Percentiles rank a stretch among this genome's conserved stretches.
These are phyloP conservation scores for Rhingia campestris DNA, from an alignment of 2,888 invertebrate genomes.

Conservation along the genomic window DNA sequence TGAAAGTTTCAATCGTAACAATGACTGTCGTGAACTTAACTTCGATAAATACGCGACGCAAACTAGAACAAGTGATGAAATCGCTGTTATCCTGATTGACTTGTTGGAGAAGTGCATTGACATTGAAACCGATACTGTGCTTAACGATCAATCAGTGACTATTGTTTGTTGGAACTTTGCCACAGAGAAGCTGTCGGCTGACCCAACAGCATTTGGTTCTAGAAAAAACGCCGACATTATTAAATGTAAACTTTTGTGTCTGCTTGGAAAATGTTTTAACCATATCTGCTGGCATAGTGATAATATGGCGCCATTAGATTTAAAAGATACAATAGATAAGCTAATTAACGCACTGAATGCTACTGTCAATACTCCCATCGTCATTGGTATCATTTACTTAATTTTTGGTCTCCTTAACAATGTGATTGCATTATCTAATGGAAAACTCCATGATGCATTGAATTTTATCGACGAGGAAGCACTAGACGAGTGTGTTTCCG, in stretches of 20 bases:
- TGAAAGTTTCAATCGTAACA: slow-evolving; percentile 1
- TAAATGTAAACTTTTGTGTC: slow-evolving; percentile 78
- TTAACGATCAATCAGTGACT: slow-evolving; percentile 78
- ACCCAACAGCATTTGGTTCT: slow-evolving; percentile 74
- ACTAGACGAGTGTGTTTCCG: slow-evolving; percentile 78
- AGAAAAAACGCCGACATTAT: slow-evolving; percentile 78
- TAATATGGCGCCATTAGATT: slow-evolving; percentile 77
- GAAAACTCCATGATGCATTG: slow-evolving; percentile 62
- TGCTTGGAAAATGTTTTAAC: slow-evolving; percentile 80
- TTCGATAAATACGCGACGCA: slow-evolving; percentile 75
- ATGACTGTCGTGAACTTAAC: slow-evolving; percentile 40
- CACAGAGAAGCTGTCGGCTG: slow-evolving; percentile 78
- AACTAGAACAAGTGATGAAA: slow-evolving; percentile 79
- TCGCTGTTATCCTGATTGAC: slow-evolving; percentile 80
- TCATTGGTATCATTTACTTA: slow-evolving; percentile 78
- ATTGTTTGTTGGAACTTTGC: slow-evolving; percentile 80
- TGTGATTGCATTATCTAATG: slow-evolving; percentile 75
- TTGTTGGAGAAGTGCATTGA: slow-evolving; percentile 79
- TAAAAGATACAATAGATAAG: slow-evolving; percentile 77
- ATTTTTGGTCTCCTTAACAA: slow-evolving; percentile 80
- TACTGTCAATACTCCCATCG: slow-evolving; percentile 70
- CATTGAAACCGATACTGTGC: slow-evolving; percentile 77
- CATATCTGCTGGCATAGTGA: slow-evolving; percentile 79
- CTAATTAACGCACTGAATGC: slow-evolving; percentile 74
- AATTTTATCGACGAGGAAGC: slow-evolving; percentile 78